Evolutionary conservation across 1,140 invertebrate species (phyloP).

Genomic region (Mamestra configurata): DNA sequence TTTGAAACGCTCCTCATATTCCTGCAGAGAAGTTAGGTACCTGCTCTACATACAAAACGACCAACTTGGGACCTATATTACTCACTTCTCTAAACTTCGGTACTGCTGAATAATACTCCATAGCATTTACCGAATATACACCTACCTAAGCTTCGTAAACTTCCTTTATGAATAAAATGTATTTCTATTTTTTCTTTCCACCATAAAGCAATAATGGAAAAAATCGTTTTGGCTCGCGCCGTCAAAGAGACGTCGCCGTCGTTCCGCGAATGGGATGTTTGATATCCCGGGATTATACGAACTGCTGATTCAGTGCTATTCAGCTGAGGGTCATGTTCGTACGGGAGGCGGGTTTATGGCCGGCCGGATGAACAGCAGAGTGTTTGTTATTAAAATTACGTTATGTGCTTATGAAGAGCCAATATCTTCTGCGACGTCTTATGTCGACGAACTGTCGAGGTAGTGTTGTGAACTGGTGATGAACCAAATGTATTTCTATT

Average conservation of each 20-base stretch:
- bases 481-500: too few relatives aligned
- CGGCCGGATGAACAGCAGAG: background rate
- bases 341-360: conserved; percentile 7
- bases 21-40: background rate
- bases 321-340: background rate
- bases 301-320: background rate
- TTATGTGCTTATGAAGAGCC: background rate
- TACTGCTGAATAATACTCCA: background rate
- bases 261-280: background rate
- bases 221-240: background rate
- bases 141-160: background rate
- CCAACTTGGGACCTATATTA: conserved; percentile 9
- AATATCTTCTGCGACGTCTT: too few relatives aligned
- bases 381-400: background rate
- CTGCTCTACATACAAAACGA: conserved; percentile 8
- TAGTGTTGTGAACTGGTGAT: too few relatives aligned
- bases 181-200: conserved; percentile 1
- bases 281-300: background rate
- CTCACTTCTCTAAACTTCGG: conserved; percentile 11
- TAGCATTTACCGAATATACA: background rate
- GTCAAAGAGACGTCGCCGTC: background rate
- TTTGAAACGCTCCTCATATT: conserved; percentile 4
- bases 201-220: background rate
- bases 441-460: background rate
- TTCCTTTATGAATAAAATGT: background rate